A percentile compares a stretch with the other conserved stretches of the same genome.
phyloP scores from a whole-genome alignment of 23 tunicate species.

The Halocynthia aurantium region DNA sequence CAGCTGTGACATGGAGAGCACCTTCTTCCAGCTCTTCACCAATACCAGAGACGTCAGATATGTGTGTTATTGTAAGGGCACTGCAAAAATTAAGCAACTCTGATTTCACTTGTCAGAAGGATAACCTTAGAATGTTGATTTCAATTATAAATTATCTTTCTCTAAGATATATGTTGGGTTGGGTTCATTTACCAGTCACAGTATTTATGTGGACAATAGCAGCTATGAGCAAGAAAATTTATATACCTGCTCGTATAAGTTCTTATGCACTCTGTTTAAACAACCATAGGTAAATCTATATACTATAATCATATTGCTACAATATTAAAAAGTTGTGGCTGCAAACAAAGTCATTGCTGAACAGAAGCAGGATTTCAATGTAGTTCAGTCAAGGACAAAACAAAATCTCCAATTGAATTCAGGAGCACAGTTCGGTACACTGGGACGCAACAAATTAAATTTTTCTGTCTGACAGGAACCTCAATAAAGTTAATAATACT shows the following conservation, averaged over 20 bases:
- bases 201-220: not conserved
- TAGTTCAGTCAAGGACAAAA: too few species aligned
- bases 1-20: conserved; percentile 13
- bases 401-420: too few species aligned
- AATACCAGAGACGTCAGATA: conserved; percentile 73
- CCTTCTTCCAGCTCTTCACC: conserved; percentile 50
- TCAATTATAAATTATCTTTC: too few species aligned
- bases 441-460: too few species aligned
- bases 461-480: too few species aligned
- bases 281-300: too few species aligned
- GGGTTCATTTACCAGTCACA: not conserved
- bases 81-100: conserved; percentile 16
- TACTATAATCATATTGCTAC: too few species aligned
- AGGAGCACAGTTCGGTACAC: too few species aligned
- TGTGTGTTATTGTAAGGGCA: conserved; percentile 67
- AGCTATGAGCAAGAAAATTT: not conserved
- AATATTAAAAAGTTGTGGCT: not conserved
- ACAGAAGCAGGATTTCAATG: too few species aligned
- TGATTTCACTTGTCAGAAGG: not conserved
- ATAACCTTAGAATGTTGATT: not conserved
- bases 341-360: not conserved
- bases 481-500: too few species aligned
- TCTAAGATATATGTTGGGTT: not conserved
- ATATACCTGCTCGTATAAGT: too few species aligned
- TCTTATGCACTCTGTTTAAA: too few species aligned